Evolutionary conservation across 2,888 invertebrate genomes (phyloP), one percentile per base, ranked within the genome.

Genomic region (Heliconius ethilla): DNA sequence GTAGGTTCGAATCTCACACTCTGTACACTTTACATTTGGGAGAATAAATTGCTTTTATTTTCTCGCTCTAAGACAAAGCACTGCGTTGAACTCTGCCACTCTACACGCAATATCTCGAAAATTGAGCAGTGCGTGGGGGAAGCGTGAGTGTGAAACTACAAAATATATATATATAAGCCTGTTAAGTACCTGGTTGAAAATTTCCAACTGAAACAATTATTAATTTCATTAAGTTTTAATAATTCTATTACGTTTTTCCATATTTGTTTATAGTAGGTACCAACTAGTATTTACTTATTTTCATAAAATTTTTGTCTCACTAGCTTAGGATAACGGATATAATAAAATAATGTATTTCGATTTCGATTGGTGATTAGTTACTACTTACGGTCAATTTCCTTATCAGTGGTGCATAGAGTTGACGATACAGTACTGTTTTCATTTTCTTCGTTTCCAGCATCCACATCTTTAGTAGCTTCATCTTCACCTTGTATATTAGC

Each of bases 381-480:
- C 63, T 27, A 18, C 63, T 63, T 63, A 63, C 63, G 27, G 63
- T 63, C 63, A 27, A 63, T 63, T 63, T 15, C 15, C 63, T 27
- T 73, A 13, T 77, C 73, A 15, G 77, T 77, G 0, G 85, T 85
- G 77, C 88, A 87, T 75, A 82, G 84, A 0, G 83, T 84, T 11
- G 73, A 51, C 5, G 67, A 15, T 22, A 27, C 5, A 4, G 22
- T 62, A 33, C 33, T 45, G 15, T 18, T n/a, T 9, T 70, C 62
- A 9, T 55, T 29, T 11, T 37, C 13, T 10, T 67, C 40, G 15
- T 33, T 59, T n/a, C 63, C 70, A 72, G 29, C 51, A 55, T 63
- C 63, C 7, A 2, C 5, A 2, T 22, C 55, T 70, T 67, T 11
- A 63, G 2, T 15, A 1, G 27, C 11, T 27, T 25, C 40, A 29